phyloP scores from a whole-genome alignment of 2,888 invertebrate genomes.

The Seladonia tumulorum region DNA sequence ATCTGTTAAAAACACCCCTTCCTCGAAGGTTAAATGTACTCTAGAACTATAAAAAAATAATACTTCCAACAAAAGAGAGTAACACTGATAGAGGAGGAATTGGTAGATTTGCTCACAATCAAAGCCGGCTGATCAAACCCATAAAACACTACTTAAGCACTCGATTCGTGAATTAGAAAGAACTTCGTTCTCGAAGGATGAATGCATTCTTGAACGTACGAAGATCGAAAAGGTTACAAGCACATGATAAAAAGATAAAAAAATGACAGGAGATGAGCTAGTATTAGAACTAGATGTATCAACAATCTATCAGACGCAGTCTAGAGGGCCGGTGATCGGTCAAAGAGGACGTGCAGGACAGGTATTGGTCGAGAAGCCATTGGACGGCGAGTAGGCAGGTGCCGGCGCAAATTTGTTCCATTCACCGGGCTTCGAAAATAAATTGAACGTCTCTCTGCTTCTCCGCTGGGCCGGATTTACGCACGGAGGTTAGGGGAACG shows the following conservation, averaged over 20 bases:
- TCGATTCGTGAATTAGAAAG: background rate
- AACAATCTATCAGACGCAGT: background rate
- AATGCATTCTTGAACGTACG: no score
- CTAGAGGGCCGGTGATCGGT: background rate
- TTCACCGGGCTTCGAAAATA: slow-evolving; percentile 43
- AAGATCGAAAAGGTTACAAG: background rate
- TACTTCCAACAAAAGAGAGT: no score
- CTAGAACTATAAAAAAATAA: background rate
- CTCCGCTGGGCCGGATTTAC: slow-evolving; percentile 12
- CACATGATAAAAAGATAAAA: no score
- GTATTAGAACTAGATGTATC: background rate
- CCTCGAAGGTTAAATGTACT: background rate
- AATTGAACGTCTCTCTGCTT: background rate
- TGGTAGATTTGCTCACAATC: no score
- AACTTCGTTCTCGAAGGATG: background rate
- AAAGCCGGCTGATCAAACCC: no score
- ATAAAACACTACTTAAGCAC: no score
- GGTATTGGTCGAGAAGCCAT: background rate
- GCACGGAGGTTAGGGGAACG: slow-evolving; percentile 39
- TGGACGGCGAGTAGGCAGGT: background rate
- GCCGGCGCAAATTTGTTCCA: background rate
- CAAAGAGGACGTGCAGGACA: background rate
- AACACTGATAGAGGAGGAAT: no score
- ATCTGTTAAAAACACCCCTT: background rate
- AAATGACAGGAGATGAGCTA: background rate